These are phyloP conservation scores for Babyrousa celebensis DNA, from an alignment of 2,797 vertebrate genomes.

Conservation along the genomic window DNA sequence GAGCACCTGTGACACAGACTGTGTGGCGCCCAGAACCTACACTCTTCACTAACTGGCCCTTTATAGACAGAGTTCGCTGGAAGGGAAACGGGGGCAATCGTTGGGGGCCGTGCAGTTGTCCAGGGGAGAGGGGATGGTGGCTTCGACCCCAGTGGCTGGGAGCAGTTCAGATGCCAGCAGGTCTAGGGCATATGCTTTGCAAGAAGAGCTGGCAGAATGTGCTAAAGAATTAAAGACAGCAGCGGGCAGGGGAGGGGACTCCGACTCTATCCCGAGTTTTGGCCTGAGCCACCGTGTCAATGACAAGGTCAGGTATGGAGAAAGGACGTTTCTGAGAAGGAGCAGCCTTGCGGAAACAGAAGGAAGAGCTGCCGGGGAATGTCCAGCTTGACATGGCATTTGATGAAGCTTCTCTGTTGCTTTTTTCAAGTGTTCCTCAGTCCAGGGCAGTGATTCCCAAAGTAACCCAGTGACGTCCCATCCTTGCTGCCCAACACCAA, in stretches of 20 bases:
- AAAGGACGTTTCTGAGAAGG: background rate
- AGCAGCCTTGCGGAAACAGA: background rate
- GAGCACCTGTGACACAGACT: background rate
- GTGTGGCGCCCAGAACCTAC: background rate
- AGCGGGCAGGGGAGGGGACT: background rate
- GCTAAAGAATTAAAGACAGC: background rate
- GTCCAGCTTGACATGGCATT: background rate
- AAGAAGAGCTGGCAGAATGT: background rate
- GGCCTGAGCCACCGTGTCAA: background rate
- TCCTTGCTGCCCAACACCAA: background rate
- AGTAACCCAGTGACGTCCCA: background rate
- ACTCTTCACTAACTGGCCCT: background rate
- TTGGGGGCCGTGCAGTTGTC: background rate
- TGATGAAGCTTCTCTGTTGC: background rate
- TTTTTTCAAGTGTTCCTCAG: background rate
- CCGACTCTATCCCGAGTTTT: conserved; percentile 13
- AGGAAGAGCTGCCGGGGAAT: background rate
- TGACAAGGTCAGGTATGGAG: background rate
- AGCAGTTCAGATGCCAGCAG: background rate
- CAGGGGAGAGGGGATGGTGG: background rate
- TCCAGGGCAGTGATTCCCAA: background rate
- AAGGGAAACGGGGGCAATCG: background rate
- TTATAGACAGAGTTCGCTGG: background rate
- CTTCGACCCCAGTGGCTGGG: background rate
- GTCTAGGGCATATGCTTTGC: background rate